Percentiles rank a stretch among this genome's conserved stretches.
Evolutionary conservation across 1,140 invertebrate species (phyloP).

Genomic region (Heliothis subflexa): DNA sequence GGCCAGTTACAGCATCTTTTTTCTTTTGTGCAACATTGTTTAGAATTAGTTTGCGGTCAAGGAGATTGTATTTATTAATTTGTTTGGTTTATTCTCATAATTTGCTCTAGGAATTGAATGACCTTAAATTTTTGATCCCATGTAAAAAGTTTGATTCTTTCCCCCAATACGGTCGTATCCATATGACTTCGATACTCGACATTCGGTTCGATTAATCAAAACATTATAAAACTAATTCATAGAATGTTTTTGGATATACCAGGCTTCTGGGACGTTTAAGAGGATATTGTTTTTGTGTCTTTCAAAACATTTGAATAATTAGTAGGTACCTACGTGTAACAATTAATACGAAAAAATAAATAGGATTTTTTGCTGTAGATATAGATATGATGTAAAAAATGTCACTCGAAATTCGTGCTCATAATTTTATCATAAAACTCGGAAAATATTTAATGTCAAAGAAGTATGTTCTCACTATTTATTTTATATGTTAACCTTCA

Average conservation of each 20-base stretch:
- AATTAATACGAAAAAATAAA: too few relatives aligned
- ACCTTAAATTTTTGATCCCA: too few relatives aligned
- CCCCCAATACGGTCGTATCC: not conserved
- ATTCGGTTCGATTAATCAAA: not conserved
- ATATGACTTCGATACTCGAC: not conserved
- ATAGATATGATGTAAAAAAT: too few relatives aligned
- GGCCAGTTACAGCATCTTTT: constrained; percentile 1
- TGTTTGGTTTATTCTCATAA: not conserved
- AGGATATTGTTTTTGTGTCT: too few relatives aligned
- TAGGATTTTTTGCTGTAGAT: too few relatives aligned
- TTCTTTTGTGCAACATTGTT: not conserved
- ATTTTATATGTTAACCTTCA: not conserved
- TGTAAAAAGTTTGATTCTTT: not conserved
- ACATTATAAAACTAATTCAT: not conserved
- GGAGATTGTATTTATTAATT: too few relatives aligned
- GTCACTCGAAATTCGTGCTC: too few relatives aligned
- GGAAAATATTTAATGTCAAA: constrained; percentile 1
- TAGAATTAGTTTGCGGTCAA: too few relatives aligned
- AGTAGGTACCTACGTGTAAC: too few relatives aligned
- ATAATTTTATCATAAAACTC: too few relatives aligned
- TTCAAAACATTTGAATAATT: too few relatives aligned
- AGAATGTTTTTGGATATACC: not conserved
- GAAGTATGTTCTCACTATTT: not conserved
- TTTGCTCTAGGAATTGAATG: not conserved
- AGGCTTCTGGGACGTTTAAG: too few relatives aligned